A percentile compares a stretch with the other conserved stretches of the same genome.
phyloP scores from a whole-genome alignment of 1,140 invertebrate species.

The Liolophura sinensis region DNA sequence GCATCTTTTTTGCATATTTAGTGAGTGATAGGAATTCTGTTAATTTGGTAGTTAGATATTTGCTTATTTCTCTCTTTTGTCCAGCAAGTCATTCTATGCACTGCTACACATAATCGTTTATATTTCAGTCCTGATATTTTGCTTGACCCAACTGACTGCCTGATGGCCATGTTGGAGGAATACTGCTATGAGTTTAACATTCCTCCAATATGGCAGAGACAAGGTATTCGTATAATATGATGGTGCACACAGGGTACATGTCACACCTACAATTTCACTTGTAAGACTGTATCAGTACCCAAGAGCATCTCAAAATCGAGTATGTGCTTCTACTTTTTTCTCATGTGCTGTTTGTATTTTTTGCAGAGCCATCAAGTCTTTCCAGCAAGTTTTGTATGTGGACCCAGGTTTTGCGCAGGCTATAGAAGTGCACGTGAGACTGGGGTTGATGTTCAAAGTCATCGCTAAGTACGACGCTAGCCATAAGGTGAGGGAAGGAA shows the following conservation, averaged over 20 bases:
- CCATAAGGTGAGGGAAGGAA: conserved; percentile 64
- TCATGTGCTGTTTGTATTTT: conserved; percentile 30
- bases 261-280: not conserved
- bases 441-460: conserved; percentile 93
- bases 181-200: too few species aligned
- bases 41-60: too few species aligned
- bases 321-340: conserved; percentile 39
- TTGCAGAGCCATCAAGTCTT: conserved; percentile 83
- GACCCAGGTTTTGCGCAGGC: conserved; percentile 84
- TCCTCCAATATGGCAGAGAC: conserved; percentile 1
- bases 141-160: not conserved
- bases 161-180: not conserved
- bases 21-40: too few species aligned
- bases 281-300: not conserved
- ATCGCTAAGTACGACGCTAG: conserved; percentile 82
- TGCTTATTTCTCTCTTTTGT: too few species aligned
- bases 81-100: too few species aligned
- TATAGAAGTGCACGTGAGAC: conserved; percentile 89
- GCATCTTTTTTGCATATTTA: too few species aligned
- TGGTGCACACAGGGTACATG: too few species aligned
- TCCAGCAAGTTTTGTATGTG: conserved; percentile 88
- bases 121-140: not conserved
- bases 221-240: not conserved
- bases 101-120: too few species aligned
- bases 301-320: conserved; percentile 8